A percentile compares a stretch with the other conserved stretches of the same genome.
phyloP scores from a whole-genome alignment of 92 coral and sea anemone genomes.

The Epizoanthus ramosus region DNA sequence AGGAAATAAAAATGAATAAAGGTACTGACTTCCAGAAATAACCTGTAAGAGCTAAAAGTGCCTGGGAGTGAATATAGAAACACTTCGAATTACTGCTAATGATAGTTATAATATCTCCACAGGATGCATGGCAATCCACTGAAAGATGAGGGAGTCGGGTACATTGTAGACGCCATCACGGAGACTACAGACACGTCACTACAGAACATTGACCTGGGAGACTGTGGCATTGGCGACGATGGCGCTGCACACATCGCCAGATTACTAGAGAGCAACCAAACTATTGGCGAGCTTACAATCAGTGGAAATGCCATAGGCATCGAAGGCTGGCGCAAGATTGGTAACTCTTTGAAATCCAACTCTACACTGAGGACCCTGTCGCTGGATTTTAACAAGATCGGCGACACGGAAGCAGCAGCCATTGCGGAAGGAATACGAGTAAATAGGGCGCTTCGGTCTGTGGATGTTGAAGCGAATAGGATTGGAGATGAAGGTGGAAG shows the following conservation, averaged over 20 bases:
- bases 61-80: neutral
- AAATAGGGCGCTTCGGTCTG: conserved; percentile 77
- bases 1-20: too few species aligned
- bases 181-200: conserved; percentile 65
- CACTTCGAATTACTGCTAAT: neutral
- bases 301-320: conserved; percentile 78
- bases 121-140: conserved; percentile 94
- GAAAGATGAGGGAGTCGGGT: conserved; percentile 80
- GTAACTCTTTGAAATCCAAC: conserved; percentile 71
- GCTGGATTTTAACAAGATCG: conserved; percentile 83
- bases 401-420: conserved; percentile 81
- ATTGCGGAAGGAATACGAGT: conserved; percentile 87
- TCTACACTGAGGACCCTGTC: conserved; percentile 76
- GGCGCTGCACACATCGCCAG: conserved; percentile 89
- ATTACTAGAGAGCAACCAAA: conserved; percentile 68
- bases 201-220: conserved; percentile 90
- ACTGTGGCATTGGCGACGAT: conserved; percentile 80
- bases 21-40: too few species aligned
- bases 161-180: conserved; percentile 83
- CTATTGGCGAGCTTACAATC: conserved; percentile 76
- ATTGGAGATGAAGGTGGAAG: conserved; percentile 92
- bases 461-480: conserved; percentile 93
- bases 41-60: too few species aligned
- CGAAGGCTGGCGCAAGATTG: conserved; percentile 82
- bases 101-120: conserved; percentile 11